Evolutionary conservation across 2,888 invertebrate species (phyloP).

Genomic region (Lasius fuliginosus): DNA sequence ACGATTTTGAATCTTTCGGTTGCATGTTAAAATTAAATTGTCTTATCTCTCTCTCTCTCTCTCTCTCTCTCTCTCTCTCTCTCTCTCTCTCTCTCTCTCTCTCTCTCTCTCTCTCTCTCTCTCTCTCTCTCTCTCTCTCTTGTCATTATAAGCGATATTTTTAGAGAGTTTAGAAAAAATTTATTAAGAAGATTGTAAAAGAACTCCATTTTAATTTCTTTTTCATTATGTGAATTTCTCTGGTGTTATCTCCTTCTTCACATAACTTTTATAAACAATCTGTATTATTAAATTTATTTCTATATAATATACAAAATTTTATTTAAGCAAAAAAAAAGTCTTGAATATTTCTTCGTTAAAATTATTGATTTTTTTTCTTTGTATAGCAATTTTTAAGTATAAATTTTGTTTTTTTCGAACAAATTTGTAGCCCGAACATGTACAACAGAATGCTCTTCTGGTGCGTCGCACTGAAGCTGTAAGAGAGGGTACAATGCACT

Average conservation of each 20-base stretch:
- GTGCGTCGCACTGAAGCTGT: too few relatives aligned
- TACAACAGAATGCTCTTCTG: too few relatives aligned
- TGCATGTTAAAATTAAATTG: not conserved
- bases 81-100: too few relatives aligned
- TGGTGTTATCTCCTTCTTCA: not conserved
- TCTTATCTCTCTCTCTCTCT: too few relatives aligned
- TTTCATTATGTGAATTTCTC: not conserved
- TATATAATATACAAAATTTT: not conserved
- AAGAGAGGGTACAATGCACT: too few relatives aligned
- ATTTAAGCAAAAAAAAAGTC: not conserved
- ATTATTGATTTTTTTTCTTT: not conserved
- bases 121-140: not conserved
- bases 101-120: too few relatives aligned
- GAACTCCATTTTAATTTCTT: not conserved
- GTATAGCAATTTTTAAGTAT: not conserved
- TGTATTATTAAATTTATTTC: constrained; percentile 2
- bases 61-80: too few relatives aligned
- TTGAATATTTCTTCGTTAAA: not conserved
- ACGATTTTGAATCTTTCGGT: not conserved
- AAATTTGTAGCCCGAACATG: constrained; percentile 86
- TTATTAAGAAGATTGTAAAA: not conserved
- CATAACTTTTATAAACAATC: not conserved
- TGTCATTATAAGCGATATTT: not conserved
- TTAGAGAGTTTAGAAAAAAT: not conserved
- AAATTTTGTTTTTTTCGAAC: not conserved